These are phyloP conservation scores for Rynchops niger DNA, from an alignment of 2,113 vertebrate species.

Conservation along the genomic window DNA sequence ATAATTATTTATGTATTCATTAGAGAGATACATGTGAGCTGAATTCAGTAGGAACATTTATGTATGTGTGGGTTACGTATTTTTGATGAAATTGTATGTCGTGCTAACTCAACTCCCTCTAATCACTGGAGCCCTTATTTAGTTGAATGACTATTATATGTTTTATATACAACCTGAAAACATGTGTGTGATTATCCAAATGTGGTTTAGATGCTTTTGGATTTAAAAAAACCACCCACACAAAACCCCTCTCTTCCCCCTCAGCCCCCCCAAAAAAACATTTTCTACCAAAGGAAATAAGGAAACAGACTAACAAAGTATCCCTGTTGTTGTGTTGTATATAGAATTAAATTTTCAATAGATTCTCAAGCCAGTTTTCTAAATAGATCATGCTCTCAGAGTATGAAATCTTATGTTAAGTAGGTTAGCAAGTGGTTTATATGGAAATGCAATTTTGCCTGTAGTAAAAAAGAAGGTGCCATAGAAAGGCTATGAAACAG, in stretches of 20 bases:
- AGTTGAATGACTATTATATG: background rate
- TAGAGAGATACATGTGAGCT: background rate
- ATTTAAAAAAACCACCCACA: background rate
- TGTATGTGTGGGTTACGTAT: background rate
- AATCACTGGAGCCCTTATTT: background rate
- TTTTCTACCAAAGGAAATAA: background rate
- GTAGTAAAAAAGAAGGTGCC: background rate
- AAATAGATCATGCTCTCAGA: background rate
- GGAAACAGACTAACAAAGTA: background rate
- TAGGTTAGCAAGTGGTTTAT: background rate
- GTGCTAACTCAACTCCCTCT: background rate
- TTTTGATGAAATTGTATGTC: background rate
- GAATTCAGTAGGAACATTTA: background rate
- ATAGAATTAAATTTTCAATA: background rate
- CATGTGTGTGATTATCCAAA: background rate
- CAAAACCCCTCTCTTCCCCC: background rate
- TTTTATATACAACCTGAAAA: background rate
- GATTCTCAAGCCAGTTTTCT: background rate
- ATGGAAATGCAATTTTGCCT: background rate
- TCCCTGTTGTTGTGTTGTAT: background rate
- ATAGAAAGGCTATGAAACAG: background rate
- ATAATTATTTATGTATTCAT: background rate
- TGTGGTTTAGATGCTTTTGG: background rate
- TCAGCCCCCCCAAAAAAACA: accelerated
- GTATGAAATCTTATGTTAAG: background rate